phyloP scores from a whole-genome alignment of 2,888 invertebrate species.

The Tholera decimalis region DNA sequence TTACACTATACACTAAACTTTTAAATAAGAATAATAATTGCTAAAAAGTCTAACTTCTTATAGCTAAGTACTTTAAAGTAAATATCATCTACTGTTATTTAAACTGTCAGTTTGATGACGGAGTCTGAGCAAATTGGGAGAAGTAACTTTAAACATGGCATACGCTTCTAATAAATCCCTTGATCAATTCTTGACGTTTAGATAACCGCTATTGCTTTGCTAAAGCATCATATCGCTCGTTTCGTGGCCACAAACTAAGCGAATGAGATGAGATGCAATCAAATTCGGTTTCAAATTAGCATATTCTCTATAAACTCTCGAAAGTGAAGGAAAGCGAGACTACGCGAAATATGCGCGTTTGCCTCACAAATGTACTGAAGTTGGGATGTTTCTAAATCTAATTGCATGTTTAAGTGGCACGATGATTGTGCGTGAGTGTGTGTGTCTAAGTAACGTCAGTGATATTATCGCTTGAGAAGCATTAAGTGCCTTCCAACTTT shows the following conservation, averaged over 20 bases:
- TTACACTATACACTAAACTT: too few relatives aligned
- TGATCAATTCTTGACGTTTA: neutral
- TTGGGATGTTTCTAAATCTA: conserved; percentile 40
- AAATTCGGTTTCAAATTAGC: conserved; percentile 69
- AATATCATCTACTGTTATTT: too few relatives aligned
- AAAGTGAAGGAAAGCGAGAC: conserved; percentile 76
- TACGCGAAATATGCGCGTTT: conserved; percentile 46
- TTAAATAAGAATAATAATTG: too few relatives aligned
- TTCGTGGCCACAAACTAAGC: conserved; percentile 20
- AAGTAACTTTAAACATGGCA: neutral
- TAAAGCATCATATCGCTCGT: neutral
- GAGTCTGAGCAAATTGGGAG: too few relatives aligned
- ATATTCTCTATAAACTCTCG: conserved; percentile 72
- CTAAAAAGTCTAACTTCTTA: too few relatives aligned
- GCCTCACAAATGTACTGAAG: conserved; percentile 38
- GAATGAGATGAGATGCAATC: conserved; percentile 58
- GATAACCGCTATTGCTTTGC: neutral
- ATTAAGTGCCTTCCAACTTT: neutral
- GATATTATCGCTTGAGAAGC: neutral
- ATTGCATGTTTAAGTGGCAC: conserved; percentile 44
- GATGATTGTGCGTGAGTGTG: conserved; percentile 1
- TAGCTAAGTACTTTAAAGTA: too few relatives aligned
- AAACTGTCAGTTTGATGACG: too few relatives aligned
- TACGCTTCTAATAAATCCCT: neutral
- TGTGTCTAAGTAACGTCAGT: neutral